A percentile compares a stretch with the other conserved stretches of the same genome.
Evolutionary conservation across 2,797 vertebrate species (phyloP).

Genomic region (Diplodus puntazzo): DNA sequence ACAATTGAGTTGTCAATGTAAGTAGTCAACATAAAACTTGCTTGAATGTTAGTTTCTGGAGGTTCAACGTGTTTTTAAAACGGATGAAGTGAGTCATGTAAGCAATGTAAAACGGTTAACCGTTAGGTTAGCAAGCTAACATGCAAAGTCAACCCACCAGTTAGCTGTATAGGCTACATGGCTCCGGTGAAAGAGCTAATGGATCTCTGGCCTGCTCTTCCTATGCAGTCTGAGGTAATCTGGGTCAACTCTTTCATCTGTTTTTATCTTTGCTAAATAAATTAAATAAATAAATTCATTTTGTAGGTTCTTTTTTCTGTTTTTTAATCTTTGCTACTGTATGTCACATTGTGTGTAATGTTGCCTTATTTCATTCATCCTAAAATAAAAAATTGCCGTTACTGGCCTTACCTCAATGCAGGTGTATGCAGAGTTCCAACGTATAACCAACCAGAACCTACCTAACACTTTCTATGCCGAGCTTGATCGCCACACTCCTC

Average conservation of each 20-base stretch:
- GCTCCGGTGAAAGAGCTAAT: slow-evolving; percentile 38
- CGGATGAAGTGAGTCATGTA: too few species aligned
- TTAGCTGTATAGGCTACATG: too few species aligned
- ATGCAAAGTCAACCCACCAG: too few species aligned
- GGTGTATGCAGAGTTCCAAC: slow-evolving; percentile 43
- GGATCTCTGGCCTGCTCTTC: slow-evolving; percentile 37
- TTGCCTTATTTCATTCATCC: background rate
- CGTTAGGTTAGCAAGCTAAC: too few species aligned
- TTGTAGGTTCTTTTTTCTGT: too few species aligned
- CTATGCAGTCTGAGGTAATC: slow-evolving; percentile 30
- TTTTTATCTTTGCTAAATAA: background rate
- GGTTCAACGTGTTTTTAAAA: too few species aligned
- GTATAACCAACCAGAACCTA: slow-evolving; percentile 40
- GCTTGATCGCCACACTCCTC: slow-evolving; percentile 27
- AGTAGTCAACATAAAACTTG: too few species aligned
- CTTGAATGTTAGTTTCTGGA: too few species aligned
- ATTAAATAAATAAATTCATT: too few species aligned
- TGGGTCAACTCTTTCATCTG: background rate
- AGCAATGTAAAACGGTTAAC: too few species aligned
- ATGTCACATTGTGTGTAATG: background rate
- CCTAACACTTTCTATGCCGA: slow-evolving; percentile 35
- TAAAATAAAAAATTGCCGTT: background rate
- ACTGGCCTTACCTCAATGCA: background rate
- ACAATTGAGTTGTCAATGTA: too few species aligned
- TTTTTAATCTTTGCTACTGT: too few species aligned